These are phyloP conservation scores for Ptychoptera albimana DNA, from an alignment of 2,888 invertebrate species.

Conservation along the genomic window DNA sequence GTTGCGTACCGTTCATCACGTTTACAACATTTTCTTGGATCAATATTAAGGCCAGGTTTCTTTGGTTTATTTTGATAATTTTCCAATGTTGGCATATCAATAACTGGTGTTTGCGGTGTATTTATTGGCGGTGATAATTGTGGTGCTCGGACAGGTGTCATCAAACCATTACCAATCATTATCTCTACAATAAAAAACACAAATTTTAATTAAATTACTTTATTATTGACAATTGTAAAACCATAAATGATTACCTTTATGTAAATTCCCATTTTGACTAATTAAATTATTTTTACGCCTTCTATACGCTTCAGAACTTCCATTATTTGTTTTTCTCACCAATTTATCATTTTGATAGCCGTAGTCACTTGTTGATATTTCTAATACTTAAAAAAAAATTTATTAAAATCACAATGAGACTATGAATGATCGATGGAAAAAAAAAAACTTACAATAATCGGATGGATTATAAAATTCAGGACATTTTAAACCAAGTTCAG, in stretches of 20 bases:
- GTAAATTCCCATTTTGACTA: too few species aligned
- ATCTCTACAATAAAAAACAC: slow-evolving; percentile 28
- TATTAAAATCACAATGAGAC: slow-evolving; percentile 13
- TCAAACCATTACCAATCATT: slow-evolving; percentile 34
- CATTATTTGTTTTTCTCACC: slow-evolving; percentile 44
- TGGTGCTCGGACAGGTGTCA: slow-evolving; percentile 36
- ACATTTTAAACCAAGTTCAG: slow-evolving; percentile 52
- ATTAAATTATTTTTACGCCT: slow-evolving; percentile 17
- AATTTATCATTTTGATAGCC: slow-evolving; percentile 40
- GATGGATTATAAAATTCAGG: slow-evolving; percentile 85
- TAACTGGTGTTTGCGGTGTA: slow-evolving; percentile 16
- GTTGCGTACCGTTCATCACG: slow-evolving; percentile 35
- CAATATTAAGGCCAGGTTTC: slow-evolving; percentile 15
- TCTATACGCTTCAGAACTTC: slow-evolving; percentile 39
- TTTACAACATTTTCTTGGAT: slow-evolving; percentile 21
- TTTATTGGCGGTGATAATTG: slow-evolving; percentile 14
- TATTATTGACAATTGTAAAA: too few species aligned
- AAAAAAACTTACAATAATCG: slow-evolving; percentile 57
- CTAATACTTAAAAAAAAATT: slow-evolving; percentile 42
- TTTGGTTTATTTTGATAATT: slow-evolving; percentile 16
- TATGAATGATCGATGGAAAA: slow-evolving; percentile 1
- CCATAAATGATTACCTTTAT: too few species aligned
- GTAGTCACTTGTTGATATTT: slow-evolving; percentile 66
- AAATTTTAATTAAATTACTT: too few species aligned
- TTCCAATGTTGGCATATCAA: slow-evolving; percentile 18